Conservation (phyloP, 2,113 vertebrate species). For the Catharus minimus region DNA sequence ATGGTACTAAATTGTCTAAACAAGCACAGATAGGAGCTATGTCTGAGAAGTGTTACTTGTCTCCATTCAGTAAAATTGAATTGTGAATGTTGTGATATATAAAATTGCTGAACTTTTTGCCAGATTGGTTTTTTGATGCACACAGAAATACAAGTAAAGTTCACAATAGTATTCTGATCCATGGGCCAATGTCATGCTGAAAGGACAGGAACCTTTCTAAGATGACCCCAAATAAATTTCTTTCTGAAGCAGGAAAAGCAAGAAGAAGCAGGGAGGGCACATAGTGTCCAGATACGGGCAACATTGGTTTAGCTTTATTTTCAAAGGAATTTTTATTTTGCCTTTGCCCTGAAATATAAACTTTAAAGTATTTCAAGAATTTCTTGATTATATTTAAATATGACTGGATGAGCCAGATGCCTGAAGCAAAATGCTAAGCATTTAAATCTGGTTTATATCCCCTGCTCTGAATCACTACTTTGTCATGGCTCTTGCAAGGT, state of each 20-base stretch:
- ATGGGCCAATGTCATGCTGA: neutral
- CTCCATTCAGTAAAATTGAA: neutral
- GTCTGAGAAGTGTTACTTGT: neutral
- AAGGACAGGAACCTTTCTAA: neutral
- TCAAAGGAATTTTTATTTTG: conserved; percentile 18
- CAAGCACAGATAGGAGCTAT: neutral
- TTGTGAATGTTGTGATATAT: neutral
- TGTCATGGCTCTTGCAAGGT: neutral
- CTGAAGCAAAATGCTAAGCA: conserved; percentile 41
- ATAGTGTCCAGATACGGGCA: neutral
- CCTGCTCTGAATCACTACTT: neutral
- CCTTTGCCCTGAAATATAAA: conserved; percentile 4
- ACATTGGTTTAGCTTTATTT: neutral
- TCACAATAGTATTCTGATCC: neutral
- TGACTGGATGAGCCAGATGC: conserved; percentile 14
- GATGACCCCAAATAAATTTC: neutral
- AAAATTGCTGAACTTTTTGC: neutral
- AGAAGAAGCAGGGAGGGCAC: neutral
- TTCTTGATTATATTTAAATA: conserved; percentile 37
- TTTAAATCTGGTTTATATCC: conserved; percentile 47
- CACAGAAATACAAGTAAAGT: neutral
- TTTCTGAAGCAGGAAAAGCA: neutral
- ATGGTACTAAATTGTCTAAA: neutral
- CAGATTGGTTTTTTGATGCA: neutral
- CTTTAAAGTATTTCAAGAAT: conserved; percentile 48